These are phyloP conservation scores for Bucco capensis DNA, from an alignment of 2,113 vertebrate species.

Conservation along the genomic window DNA sequence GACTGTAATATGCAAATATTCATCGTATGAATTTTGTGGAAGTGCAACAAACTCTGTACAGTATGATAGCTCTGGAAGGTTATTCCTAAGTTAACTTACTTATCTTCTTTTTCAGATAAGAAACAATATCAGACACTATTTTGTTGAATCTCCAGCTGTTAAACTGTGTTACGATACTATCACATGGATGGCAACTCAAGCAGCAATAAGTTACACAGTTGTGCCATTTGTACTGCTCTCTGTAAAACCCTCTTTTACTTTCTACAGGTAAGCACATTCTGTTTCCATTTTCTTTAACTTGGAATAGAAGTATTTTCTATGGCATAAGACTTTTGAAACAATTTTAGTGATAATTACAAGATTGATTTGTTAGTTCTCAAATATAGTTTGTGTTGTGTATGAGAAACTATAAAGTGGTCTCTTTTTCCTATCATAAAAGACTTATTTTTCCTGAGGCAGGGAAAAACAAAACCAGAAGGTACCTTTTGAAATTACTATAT, in stretches of 20 bases:
- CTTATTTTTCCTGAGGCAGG: background rate
- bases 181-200: conserved; percentile 89
- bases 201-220: conserved; percentile 93
- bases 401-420: background rate
- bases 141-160: conserved; percentile 77
- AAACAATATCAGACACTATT: conserved; percentile 87
- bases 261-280: conserved; percentile 84
- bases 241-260: conserved; percentile 85
- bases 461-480: background rate
- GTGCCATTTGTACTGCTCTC: conserved; percentile 94
- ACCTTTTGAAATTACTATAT: background rate
- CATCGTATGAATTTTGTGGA: background rate
- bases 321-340: background rate
- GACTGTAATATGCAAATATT: background rate
- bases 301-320: background rate
- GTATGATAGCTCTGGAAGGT: background rate
- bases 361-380: background rate
- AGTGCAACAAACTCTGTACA: background rate
- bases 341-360: background rate
- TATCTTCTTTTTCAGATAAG: conserved; percentile 78
- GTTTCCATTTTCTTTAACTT: background rate
- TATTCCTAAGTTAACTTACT: background rate
- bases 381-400: background rate
- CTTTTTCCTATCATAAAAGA: background rate
- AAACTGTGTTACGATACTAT: conserved; percentile 87